These are phyloP conservation scores for Diaphora mendica DNA, from an alignment of 2,888 invertebrate genomes.

Conservation along the genomic window DNA sequence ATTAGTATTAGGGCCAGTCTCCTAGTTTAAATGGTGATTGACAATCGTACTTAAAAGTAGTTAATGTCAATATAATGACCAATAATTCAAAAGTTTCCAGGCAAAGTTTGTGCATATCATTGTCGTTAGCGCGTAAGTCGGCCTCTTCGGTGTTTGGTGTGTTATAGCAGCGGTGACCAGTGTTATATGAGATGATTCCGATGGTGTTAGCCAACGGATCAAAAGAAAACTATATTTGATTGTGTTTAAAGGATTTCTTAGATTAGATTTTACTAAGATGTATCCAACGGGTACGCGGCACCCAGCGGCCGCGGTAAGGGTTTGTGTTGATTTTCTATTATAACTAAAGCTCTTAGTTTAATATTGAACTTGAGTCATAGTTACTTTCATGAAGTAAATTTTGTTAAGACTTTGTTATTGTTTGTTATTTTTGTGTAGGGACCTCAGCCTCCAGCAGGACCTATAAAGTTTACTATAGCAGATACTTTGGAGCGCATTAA, in stretches of 20 bases:
- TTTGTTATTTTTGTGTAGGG: slow-evolving; percentile 84
- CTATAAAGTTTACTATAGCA: slow-evolving; percentile 96
- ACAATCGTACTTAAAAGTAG: slow-evolving; percentile 59
- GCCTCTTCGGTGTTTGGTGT: slow-evolving; percentile 72
- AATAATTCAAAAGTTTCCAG: slow-evolving; percentile 79
- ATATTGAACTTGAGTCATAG: slow-evolving; percentile 1
- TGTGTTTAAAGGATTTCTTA: slow-evolving; percentile 54
- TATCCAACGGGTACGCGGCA: slow-evolving; percentile 92
- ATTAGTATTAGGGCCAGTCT: slow-evolving; percentile 50
- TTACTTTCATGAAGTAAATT: slow-evolving; percentile 33
- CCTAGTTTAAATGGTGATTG: slow-evolving; percentile 52
- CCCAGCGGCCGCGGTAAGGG: slow-evolving; percentile 91
- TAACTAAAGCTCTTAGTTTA: slow-evolving; percentile 21
- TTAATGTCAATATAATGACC: slow-evolving; percentile 77
- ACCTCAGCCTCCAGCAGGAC: slow-evolving; percentile 94
- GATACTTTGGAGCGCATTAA: slow-evolving; percentile 98
- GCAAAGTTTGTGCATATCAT: slow-evolving; percentile 85
- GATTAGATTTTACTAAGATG: slow-evolving; percentile 79
- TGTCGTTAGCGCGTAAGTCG: slow-evolving; percentile 77
- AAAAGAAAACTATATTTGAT: slow-evolving; percentile 76
- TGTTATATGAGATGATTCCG: slow-evolving; percentile 74
- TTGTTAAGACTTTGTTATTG: slow-evolving; percentile 48
- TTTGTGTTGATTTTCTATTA: slow-evolving; percentile 74
- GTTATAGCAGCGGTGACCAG: slow-evolving; percentile 75
- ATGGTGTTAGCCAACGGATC: slow-evolving; percentile 70